Percentiles rank a stretch among this genome's conserved stretches.
Conservation (phyloP, 2,113 vertebrate species). For the Maylandia zebra region DNA sequence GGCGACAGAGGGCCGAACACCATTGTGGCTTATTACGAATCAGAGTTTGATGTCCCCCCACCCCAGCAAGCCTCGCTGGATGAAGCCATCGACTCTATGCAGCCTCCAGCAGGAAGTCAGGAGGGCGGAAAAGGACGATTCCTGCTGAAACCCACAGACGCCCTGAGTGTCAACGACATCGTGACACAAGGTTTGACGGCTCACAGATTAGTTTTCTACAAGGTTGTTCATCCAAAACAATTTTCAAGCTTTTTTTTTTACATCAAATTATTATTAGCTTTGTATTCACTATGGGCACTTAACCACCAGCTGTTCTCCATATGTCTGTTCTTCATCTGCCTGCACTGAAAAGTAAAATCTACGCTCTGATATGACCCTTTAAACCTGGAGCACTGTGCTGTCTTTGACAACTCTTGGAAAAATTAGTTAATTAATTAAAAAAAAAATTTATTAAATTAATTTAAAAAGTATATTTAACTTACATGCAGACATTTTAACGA, state of each 20-base stretch:
- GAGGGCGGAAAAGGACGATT: background rate
- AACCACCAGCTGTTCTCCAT: rapidly evolving
- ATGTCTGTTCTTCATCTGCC: rapidly evolving
- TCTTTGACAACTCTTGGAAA: background rate
- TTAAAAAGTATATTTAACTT: background rate
- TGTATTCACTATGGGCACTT: rapidly evolving
- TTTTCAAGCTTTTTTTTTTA: rapidly evolving
- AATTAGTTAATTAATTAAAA: no score
- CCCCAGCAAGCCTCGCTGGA: constrained; percentile 35
- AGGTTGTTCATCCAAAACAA: background rate
- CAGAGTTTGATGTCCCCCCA: constrained; percentile 62
- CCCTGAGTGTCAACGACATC: constrained; percentile 36
- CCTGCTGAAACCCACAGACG: background rate
- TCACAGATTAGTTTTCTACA: background rate
- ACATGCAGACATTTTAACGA: background rate
- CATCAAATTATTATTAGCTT: background rate
- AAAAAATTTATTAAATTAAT: no score
- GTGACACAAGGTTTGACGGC: constrained; percentile 27
- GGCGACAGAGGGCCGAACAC: background rate
- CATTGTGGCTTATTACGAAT: constrained; percentile 66
- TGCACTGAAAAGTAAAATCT: background rate
- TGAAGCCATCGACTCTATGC: constrained; percentile 30
- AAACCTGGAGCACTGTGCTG: background rate
- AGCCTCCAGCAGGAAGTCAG: background rate
- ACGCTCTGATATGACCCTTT: background rate